Evolutionary conservation across 53 echinoderm and acorn worm species (phyloP), one percentile per base, ranked within the genome.

Genomic region (Patiria pectinifera): DNA sequence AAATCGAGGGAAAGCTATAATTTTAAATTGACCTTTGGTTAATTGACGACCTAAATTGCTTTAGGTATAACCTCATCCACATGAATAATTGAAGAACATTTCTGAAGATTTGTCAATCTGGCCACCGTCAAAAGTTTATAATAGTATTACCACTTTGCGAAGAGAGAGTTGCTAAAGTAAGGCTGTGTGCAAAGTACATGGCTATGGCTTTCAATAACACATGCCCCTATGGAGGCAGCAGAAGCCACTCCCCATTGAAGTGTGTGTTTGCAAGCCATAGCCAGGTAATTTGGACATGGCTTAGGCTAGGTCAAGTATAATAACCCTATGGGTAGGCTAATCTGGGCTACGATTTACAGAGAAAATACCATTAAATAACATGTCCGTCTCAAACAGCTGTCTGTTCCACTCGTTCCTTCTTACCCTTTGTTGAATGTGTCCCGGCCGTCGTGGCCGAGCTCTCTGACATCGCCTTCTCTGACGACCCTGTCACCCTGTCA

Each of bases 391-490:
- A 96, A 92, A 96, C 96, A 47, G 95, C 96, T 8, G 95, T 95
- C 69, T 96, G 95, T 71, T 93, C 95, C 19, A 90, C 78, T 46
- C 89, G 72, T 19, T 96, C 95, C 82, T 79, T 84, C 89, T 96
- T 96, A 25, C 94, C 93, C 48, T 93, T 93, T 53, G 93, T 93
- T 11, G 93, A 95, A 49, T 93, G 91, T 43, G 93, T 95, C 23
- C 92, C 91, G 49, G 85, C 93, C 35, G 96, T 95, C 23, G 96
- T 95, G 25, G 93, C 95, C 3, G 96, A 96, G 18, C 93, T 95
- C 80, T 96, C 96, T 11, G 96, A 96, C 93, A 93, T 92, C 58
- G 96, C 96, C 85, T 93, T 96, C 45, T 87, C 93, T n/a, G 85
- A 92, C 16, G 93, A 93, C 48, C 88, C 88, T 16, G 49, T 61